A percentile compares a stretch with the other conserved stretches of the same genome.
These are phyloP conservation scores for Neodiprion pinetum DNA, from an alignment of 1,140 invertebrate species.

Conservation along the genomic window DNA sequence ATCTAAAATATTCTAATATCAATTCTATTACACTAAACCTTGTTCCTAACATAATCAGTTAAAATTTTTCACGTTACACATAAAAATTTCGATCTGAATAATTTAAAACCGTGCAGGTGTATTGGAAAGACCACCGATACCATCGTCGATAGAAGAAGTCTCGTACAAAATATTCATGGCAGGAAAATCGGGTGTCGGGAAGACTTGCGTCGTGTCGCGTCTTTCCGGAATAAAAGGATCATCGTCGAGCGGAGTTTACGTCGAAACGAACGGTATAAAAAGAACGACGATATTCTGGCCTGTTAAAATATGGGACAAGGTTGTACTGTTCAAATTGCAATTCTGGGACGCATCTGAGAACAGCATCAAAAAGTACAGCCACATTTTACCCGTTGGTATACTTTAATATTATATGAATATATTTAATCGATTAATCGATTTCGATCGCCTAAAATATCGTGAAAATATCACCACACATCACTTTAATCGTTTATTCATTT, in stretches of 20 bases:
- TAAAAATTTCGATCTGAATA: too few species aligned
- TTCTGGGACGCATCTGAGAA: conserved; percentile 69
- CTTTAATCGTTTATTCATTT: conserved; percentile 7
- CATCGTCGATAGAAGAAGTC: conserved; percentile 64
- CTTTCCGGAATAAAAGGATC: conserved; percentile 57
- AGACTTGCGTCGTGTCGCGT: conserved; percentile 63
- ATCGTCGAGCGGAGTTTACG: conserved; percentile 42
- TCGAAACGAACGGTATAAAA: conserved; percentile 67
- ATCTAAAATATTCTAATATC: too few species aligned
- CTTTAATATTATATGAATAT: conserved; percentile 19
- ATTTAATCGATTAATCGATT: conserved; percentile 15
- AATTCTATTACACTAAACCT: too few species aligned
- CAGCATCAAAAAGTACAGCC: conserved; percentile 67
- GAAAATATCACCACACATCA: too few species aligned
- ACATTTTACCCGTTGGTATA: conserved; percentile 63
- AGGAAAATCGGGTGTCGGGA: conserved; percentile 67
- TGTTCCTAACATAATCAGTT: too few species aligned
- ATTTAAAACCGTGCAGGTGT: conserved; percentile 53
- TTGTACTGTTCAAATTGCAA: conserved; percentile 66
- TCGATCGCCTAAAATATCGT: neutral
- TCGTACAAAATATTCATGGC: conserved; percentile 67
- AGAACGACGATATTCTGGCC: conserved; percentile 68
- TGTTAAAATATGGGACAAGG: conserved; percentile 65
- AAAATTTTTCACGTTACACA: too few species aligned
- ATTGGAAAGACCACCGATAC: conserved; percentile 63